These are phyloP conservation scores for Popillia japonica DNA, from an alignment of 1,140 invertebrate species.

Conservation along the genomic window DNA sequence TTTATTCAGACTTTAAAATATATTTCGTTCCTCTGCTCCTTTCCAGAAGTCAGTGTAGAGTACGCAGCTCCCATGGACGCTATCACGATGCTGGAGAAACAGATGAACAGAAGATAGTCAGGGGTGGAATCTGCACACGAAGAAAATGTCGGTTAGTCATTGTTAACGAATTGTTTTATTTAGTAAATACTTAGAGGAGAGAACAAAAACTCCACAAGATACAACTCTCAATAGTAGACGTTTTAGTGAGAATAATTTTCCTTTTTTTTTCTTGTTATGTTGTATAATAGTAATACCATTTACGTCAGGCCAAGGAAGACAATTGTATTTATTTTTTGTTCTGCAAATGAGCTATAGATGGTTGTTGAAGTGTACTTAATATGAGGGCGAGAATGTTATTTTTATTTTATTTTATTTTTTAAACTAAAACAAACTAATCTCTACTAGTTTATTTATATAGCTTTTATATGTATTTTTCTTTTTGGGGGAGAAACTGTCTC, in stretches of 20 bases:
- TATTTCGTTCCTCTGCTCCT: background rate
- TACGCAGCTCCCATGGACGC: slow-evolving; percentile 7
- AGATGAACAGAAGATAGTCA: background rate
- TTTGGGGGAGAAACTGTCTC: too few species aligned
- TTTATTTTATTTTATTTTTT: too few species aligned
- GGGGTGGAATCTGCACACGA: background rate
- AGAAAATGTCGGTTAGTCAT: background rate
- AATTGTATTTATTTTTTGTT: too few species aligned
- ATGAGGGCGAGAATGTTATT: too few species aligned
- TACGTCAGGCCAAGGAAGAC: background rate
- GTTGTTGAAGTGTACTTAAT: too few species aligned
- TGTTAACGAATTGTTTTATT: slow-evolving; percentile 2
- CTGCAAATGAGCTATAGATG: too few species aligned
- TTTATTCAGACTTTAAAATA: slow-evolving; percentile 19
- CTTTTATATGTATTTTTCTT: too few species aligned
- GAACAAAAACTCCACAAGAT: background rate
- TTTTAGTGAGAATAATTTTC: background rate
- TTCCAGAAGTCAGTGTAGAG: background rate
- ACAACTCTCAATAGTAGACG: background rate
- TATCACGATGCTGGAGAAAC: slow-evolving; percentile 11
- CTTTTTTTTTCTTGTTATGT: too few species aligned
- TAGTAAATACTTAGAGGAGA: background rate
- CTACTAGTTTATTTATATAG: too few species aligned
- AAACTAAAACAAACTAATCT: too few species aligned
- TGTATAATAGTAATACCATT: slow-evolving; percentile 1